Conservation (phyloP, 2,113 vertebrate genomes). For the Romanogobio albipinnatus region DNA sequence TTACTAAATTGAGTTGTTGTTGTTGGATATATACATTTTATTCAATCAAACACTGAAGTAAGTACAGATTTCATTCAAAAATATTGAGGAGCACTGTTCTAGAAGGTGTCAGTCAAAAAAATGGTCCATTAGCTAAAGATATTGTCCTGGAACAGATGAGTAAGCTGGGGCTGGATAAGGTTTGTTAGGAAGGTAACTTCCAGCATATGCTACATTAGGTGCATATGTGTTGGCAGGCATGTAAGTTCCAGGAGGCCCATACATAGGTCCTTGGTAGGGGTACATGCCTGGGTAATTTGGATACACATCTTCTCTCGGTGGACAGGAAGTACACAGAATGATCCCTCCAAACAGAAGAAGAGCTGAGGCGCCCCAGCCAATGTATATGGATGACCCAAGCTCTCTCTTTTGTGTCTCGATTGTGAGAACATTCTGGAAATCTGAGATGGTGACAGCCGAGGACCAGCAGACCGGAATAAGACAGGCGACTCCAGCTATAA, state of each 20-base stretch:
- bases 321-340: conserved; percentile 75
- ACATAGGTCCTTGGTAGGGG: conserved; percentile 58
- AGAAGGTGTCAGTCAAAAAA: background rate
- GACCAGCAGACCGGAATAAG: conserved; percentile 78
- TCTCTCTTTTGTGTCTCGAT: conserved; percentile 70
- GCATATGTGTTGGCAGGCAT: conserved; percentile 64
- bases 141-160: conserved; percentile 56
- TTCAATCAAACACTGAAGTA: background rate
- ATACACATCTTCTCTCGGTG: conserved; percentile 61
- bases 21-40: conserved; percentile 3
- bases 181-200: conserved; percentile 65
- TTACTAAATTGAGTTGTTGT: background rate
- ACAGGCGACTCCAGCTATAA: conserved; percentile 63
- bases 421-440: conserved; percentile 66
- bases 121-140: conserved; percentile 51
- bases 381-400: conserved; percentile 75
- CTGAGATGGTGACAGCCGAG: conserved; percentile 70
- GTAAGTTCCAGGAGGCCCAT: conserved; percentile 48
- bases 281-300: conserved; percentile 63
- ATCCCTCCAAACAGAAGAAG: conserved; percentile 75
- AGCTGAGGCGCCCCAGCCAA: conserved; percentile 71
- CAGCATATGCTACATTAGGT: conserved; percentile 61
- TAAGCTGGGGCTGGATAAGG: conserved; percentile 63
- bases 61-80: background rate
- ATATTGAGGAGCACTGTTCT: background rate